Percentiles rank a stretch among this genome's conserved stretches.
These are phyloP conservation scores for Gerris buenoi DNA, from an alignment of 1,140 invertebrate genomes.

Conservation along the genomic window DNA sequence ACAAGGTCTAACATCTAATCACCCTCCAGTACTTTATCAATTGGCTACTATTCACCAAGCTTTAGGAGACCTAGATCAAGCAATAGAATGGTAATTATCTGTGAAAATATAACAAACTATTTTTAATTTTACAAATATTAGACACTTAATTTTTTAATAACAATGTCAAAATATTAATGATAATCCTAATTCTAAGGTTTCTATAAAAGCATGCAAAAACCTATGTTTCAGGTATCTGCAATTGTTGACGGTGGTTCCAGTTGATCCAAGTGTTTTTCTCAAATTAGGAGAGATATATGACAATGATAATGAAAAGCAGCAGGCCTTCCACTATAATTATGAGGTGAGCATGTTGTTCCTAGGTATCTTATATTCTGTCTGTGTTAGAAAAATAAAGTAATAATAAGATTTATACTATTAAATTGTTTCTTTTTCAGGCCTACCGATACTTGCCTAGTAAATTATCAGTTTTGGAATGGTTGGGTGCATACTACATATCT, in stretches of 20 bases:
- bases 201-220: neutral
- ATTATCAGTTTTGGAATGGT: slow-evolving; percentile 77
- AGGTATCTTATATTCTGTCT: too few relatives aligned
- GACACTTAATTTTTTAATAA: too few relatives aligned
- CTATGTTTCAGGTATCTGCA: slow-evolving; percentile 55
- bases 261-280: slow-evolving; percentile 65
- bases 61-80: slow-evolving; percentile 57
- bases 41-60: slow-evolving; percentile 67
- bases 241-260: slow-evolving; percentile 63
- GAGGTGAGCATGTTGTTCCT: too few relatives aligned
- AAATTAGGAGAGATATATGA: slow-evolving; percentile 77
- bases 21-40: slow-evolving; percentile 74
- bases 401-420: too few relatives aligned
- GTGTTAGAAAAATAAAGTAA: too few relatives aligned
- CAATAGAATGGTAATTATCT: slow-evolving; percentile 52
- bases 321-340: slow-evolving; percentile 80
- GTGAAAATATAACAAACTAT: too few relatives aligned
- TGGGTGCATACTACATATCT: slow-evolving; percentile 81
- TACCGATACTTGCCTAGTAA: slow-evolving; percentile 80
- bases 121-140: too few relatives aligned
- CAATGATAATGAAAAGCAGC: slow-evolving; percentile 70
- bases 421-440: slow-evolving; percentile 43
- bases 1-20: slow-evolving; percentile 54
- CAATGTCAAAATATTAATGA: too few relatives aligned
- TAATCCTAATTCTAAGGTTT: too few relatives aligned